These are phyloP conservation scores for Zootermopsis nevadensis DNA, from an alignment of 2,888 invertebrate genomes.

Conservation along the genomic window DNA sequence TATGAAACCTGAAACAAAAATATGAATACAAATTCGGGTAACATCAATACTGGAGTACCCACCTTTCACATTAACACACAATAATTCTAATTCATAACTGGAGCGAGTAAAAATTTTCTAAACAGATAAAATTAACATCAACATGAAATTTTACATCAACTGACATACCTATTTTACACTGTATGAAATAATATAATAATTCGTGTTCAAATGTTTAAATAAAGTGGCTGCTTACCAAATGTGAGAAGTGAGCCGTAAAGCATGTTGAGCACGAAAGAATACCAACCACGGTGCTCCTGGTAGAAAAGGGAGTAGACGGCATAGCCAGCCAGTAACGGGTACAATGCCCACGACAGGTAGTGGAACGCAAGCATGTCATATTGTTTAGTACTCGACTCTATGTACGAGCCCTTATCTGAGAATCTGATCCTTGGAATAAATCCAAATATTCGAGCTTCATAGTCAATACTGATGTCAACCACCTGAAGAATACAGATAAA, in stretches of 20 bases:
- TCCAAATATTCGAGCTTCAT: conserved; percentile 80
- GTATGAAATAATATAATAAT: too few relatives aligned
- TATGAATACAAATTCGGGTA: too few relatives aligned
- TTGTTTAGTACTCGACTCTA: conserved; percentile 90
- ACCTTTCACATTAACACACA: too few relatives aligned
- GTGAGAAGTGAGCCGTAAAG: conserved; percentile 97
- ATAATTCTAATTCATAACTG: too few relatives aligned
- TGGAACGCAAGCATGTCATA: conserved; percentile 97
- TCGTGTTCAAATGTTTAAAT: not conserved
- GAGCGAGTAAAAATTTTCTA: too few relatives aligned
- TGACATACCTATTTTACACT: too few relatives aligned
- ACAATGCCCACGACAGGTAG: conserved; percentile 96
- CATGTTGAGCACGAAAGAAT: conserved; percentile 96
- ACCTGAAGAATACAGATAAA: conserved; percentile 63
- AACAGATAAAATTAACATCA: too few relatives aligned
- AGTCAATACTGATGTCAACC: conserved; percentile 82
- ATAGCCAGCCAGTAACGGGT: conserved; percentile 93
- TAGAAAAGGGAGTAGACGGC: conserved; percentile 95
- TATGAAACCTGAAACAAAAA: conserved; percentile 81
- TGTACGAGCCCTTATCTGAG: conserved; percentile 96
- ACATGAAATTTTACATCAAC: too few relatives aligned
- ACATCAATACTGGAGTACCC: too few relatives aligned
- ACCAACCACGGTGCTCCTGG: conserved; percentile 99
- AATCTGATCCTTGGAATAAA: conserved; percentile 83
- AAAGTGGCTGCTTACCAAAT: conserved; percentile 69